phyloP scores from a whole-genome alignment of 1,140 invertebrate species.

The Tetragonula clypearis region DNA sequence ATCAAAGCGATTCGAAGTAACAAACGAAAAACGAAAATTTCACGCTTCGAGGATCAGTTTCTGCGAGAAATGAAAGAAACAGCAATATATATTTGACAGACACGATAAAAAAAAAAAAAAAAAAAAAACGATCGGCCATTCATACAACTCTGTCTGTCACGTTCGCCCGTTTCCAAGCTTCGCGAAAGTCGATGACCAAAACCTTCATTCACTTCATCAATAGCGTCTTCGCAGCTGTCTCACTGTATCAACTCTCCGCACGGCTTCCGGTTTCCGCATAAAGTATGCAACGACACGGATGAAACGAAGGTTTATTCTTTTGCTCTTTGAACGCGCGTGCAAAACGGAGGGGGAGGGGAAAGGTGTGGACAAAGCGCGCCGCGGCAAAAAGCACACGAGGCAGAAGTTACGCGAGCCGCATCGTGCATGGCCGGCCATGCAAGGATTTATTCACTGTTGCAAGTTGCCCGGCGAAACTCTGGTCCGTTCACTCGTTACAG shows the following conservation, averaged over 20 bases:
- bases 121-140: too few species aligned
- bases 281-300: background rate
- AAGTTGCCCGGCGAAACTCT: constrained; percentile 11
- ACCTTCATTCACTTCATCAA: background rate
- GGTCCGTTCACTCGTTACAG: background rate
- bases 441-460: constrained; percentile 42
- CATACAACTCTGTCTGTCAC: too few species aligned
- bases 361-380: background rate
- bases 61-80: too few species aligned
- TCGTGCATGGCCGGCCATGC: constrained; percentile 36
- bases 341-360: background rate
- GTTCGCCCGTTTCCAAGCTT: too few species aligned
- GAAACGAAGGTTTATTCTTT: constrained; percentile 12
- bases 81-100: too few species aligned
- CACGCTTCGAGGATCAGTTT: too few species aligned
- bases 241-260: background rate
- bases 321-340: constrained; percentile 26
- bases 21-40: too few species aligned
- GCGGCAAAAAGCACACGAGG: constrained; percentile 35
- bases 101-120: too few species aligned
- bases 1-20: too few species aligned
- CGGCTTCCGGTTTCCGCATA: background rate
- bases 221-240: background rate
- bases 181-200: too few species aligned
- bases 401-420: constrained; percentile 10